A percentile compares a stretch with the other conserved stretches of the same genome.
Evolutionary conservation across 2,888 invertebrate genomes (phyloP).

Genomic region (Eilema depressum): DNA sequence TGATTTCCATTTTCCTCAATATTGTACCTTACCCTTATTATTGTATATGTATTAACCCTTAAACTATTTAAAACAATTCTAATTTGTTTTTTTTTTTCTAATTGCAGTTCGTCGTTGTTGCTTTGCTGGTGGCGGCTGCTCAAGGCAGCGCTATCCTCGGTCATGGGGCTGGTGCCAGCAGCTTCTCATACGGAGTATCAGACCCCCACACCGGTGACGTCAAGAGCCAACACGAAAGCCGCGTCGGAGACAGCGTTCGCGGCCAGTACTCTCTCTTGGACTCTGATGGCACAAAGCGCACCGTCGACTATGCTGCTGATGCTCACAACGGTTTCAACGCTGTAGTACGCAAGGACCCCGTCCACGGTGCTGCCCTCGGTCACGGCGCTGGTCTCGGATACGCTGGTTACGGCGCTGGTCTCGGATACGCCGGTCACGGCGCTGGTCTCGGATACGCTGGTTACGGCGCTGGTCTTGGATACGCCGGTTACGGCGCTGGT

Average conservation of each 20-base stretch:
- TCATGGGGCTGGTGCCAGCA: conserved; percentile 64
- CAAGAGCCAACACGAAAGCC: conserved; percentile 88
- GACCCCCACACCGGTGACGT: conserved; percentile 84
- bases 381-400: conserved; percentile 27
- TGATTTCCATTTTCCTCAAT: no score
- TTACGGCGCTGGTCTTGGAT: no score
- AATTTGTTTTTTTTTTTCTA: conserved; percentile 8
- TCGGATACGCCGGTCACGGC: conserved; percentile 27
- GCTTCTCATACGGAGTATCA: conserved; percentile 81
- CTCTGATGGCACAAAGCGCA: conserved; percentile 88
- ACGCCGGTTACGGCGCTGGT: no score
- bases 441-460: no score
- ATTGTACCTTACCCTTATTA: no score
- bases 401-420: no score
- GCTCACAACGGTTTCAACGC: conserved; percentile 86
- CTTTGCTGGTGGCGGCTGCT: conserved; percentile 78
- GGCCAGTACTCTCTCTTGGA: conserved; percentile 83
- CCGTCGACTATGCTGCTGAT: conserved; percentile 87
- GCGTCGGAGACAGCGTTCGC: conserved; percentile 88
- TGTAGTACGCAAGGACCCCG: conserved; percentile 82
- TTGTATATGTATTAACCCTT: no score
- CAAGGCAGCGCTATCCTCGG: conserved; percentile 73
- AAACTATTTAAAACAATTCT: background rate
- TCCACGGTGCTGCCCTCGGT: conserved; percentile 65
- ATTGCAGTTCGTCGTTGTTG: conserved; percentile 80